Conservation (phyloP, 2,888 invertebrate genomes). For the Amblyteles armatorius region DNA sequence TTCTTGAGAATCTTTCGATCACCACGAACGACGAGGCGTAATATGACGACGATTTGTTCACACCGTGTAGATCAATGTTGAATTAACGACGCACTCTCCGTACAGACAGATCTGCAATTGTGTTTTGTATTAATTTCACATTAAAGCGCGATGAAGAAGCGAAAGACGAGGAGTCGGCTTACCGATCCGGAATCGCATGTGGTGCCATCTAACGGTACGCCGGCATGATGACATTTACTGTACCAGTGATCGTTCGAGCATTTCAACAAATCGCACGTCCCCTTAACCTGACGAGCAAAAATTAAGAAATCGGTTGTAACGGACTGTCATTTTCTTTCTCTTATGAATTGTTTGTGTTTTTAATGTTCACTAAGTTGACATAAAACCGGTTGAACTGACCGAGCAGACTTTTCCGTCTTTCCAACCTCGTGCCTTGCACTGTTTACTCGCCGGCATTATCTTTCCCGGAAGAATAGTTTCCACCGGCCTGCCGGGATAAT, state of each 20-base stretch:
- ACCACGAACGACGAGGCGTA: background rate
- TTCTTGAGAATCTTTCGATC: background rate
- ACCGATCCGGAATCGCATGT: background rate
- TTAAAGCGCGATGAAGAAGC: background rate
- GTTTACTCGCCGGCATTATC: background rate
- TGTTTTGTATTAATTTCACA: background rate
- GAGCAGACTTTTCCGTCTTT: background rate
- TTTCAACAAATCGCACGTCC: background rate
- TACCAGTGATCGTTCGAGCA: background rate
- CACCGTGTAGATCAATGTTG: background rate
- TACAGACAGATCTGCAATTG: background rate
- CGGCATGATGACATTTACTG: background rate
- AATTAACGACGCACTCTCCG: background rate
- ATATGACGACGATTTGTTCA: background rate
- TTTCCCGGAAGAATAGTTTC: conserved; percentile 2
- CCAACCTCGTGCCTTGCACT: background rate
- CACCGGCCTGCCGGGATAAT: background rate
- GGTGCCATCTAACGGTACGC: background rate
- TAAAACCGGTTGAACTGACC: background rate
- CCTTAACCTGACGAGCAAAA: background rate
- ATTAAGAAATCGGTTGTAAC: background rate
- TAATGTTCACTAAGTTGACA: background rate
- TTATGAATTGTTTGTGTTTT: background rate
- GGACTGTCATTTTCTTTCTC: background rate
- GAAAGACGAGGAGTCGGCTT: background rate